phyloP scores from a whole-genome alignment of 2,888 invertebrate species.

The Xylophagus ater region DNA sequence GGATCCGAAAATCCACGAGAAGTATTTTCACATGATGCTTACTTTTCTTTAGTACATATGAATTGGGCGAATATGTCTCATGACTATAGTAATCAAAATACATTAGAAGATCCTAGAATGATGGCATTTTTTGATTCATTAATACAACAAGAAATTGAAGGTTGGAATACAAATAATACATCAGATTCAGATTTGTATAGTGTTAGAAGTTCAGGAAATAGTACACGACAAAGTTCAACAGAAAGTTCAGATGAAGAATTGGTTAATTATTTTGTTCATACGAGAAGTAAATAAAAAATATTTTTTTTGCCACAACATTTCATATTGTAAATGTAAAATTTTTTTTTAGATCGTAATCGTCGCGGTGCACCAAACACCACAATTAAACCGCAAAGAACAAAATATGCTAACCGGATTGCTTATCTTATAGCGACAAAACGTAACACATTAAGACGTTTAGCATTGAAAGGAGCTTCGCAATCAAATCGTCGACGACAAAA shows the following conservation, averaged over 20 bases:
- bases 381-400: conserved; percentile 33
- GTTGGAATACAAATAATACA: conserved; percentile 52
- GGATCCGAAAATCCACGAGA: conserved; percentile 50
- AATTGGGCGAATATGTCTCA: conserved; percentile 74
- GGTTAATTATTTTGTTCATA: conserved; percentile 12
- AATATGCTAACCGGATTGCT: conserved; percentile 57
- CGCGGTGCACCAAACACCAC: conserved; percentile 36
- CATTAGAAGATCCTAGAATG: conserved; percentile 85
- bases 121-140: conserved; percentile 94
- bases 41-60: conserved; percentile 67
- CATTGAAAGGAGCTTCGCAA: conserved; percentile 43
- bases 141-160: conserved; percentile 82
- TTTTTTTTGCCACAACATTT: too few relatives aligned
- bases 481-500: conserved; percentile 26
- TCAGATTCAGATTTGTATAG: conserved; percentile 23
- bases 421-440: conserved; percentile 63
- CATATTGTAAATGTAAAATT: neutral
- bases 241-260: conserved; percentile 26
- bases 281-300: conserved; percentile 11
- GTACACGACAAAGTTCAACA: conserved; percentile 28
- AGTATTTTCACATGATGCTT: conserved; percentile 70
- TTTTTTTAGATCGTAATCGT: conserved; percentile 34
- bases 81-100: conserved; percentile 80
- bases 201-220: conserved; percentile 22
- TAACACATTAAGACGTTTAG: conserved; percentile 51